These are phyloP conservation scores for Pterocles orientalis DNA, from an alignment of 2,113 vertebrate genomes.

Conservation along the genomic window DNA sequence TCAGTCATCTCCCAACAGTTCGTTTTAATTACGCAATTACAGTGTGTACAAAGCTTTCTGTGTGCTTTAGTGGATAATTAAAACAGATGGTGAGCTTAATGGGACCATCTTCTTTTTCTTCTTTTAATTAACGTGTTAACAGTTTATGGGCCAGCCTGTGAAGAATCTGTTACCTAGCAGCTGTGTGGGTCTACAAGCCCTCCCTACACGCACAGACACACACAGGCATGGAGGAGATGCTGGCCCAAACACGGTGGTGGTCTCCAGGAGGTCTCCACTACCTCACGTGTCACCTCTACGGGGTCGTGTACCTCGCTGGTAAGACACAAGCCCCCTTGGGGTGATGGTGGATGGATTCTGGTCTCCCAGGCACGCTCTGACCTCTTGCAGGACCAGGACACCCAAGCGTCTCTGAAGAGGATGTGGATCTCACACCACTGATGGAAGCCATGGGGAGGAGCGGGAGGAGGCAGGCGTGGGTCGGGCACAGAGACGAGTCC, in stretches of 20 bases:
- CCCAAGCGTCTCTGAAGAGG: background rate
- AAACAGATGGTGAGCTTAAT: constrained; percentile 58
- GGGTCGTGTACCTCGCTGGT: background rate
- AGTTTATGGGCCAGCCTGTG: background rate
- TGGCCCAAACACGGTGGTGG: background rate
- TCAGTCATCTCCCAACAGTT: constrained; percentile 44
- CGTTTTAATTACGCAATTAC: constrained; percentile 51
- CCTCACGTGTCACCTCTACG: accelerated
- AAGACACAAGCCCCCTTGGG: background rate
- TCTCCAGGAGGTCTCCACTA: background rate
- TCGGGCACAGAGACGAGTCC: accelerated
- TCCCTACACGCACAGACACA: accelerated
- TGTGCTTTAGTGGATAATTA: constrained; percentile 36
- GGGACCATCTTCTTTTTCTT: constrained; percentile 34
- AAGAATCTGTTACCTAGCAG: background rate
- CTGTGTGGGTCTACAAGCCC: background rate
- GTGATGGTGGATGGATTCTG: background rate
- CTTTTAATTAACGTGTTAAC: constrained; percentile 55
- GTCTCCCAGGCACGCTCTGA: accelerated
- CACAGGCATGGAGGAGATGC: background rate
- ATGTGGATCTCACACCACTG: background rate
- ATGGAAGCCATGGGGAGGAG: background rate
- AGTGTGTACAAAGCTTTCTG: constrained; percentile 33
- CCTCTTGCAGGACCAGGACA: background rate
- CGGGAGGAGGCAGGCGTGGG: background rate